Base-by-base conservation (phyloP, 1,140 invertebrate genomes). In the Bacillus rossius region DNA sequence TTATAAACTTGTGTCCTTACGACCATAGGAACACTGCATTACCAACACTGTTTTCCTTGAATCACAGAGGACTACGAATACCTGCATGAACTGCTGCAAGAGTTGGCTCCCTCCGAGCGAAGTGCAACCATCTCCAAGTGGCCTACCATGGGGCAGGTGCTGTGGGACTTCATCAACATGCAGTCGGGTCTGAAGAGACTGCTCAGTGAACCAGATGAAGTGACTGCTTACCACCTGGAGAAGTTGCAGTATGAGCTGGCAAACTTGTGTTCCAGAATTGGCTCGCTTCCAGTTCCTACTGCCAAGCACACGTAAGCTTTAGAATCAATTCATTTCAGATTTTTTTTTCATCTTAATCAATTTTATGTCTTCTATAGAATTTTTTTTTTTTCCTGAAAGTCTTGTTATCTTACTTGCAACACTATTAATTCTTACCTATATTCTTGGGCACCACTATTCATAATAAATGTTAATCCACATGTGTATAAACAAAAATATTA, bases 91-190 rank as follows among this genome's bases (percentile, higher is more conserved):
- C 72, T 86, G 41, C 70, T 89, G 43, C 71, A 63, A 22, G 74
- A 79, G 52, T 64, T 85, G 48, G 67, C 73, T 38, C 65, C 68
- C 19, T 58, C 64, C 19, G 76, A 80, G 47, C 71, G 73, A 45
- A 73, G 62, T 34, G 67, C 64, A 43, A 61, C 67, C 16, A 78
- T 86, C 37, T 71, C 74, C 53, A 77, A 79, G 50, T 86, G 84
- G 84, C 55, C 69, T n/a, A 68, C 74, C 65, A 82, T 82, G 58
- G 87, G 87, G 20, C 78, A 83, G 63, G 78, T 90, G 20, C 79
- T 85, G 42, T 74, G 83, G 63, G 84, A 89, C 65, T 89, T 85
- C 60, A 80, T 90, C 51, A 76, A 77, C 25, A 77, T 88, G 8
- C 81, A 79, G 19, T 62, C 68, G 17, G 73, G 77, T 53, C 71